Evolutionary conservation across 2,113 vertebrate genomes (phyloP).

Genomic region (Bubo blakistoni): DNA sequence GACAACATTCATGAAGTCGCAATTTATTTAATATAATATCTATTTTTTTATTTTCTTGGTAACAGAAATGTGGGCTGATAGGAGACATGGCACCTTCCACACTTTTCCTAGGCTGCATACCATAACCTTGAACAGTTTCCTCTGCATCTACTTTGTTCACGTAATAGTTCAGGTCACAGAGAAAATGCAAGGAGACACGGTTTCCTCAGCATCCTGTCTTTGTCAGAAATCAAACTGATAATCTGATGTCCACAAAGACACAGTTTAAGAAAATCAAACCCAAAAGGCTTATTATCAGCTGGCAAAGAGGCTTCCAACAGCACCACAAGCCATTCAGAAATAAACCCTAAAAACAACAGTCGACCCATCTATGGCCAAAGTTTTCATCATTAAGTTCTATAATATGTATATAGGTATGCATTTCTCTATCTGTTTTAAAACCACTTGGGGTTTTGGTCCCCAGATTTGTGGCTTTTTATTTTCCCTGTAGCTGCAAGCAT

Average conservation of each 20-base stretch:
- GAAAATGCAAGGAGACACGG: not conserved
- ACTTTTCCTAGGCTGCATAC: too few species aligned
- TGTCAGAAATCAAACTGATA: not conserved
- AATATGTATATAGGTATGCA: not conserved
- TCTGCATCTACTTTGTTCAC: not conserved
- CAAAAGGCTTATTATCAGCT: not conserved
- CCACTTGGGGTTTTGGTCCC: not conserved
- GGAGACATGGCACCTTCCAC: not conserved
- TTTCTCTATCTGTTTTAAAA: not conserved
- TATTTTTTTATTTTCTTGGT: not conserved
- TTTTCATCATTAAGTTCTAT: not conserved
- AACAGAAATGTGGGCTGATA: not conserved
- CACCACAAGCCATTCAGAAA: not conserved
- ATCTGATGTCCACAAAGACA: not conserved
- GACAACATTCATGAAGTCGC: rapidly evolving
- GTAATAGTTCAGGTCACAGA: rapidly evolving
- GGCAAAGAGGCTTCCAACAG: not conserved
- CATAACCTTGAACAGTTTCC: not conserved
- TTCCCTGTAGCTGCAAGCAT: not conserved
- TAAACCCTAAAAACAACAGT: not conserved
- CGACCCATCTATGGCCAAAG: too few species aligned
- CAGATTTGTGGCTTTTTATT: not conserved
- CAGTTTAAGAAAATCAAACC: not conserved
- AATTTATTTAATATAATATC: not conserved
- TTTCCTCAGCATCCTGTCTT: not conserved